Base-by-base conservation (phyloP, 2,888 invertebrate species). In the Phyto melanocephala region DNA sequence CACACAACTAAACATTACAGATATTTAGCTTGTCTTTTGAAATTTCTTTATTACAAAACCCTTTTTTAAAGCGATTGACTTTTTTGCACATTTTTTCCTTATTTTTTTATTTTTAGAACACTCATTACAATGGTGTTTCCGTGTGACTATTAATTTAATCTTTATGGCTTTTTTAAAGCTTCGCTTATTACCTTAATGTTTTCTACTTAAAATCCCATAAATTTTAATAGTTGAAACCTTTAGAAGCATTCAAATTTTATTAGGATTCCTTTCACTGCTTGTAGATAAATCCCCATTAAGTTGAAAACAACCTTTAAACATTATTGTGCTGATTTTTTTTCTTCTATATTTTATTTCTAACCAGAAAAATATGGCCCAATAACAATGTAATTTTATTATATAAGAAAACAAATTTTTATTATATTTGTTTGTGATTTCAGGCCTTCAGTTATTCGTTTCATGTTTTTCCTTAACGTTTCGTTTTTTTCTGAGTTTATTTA, bases 281-380 rank as follows among this genome's bases (percentile, higher is more conserved):
- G 4, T 6, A 28, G 6, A 28, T 28, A 28, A 67, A 67, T 11
- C 67, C 67, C 11, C 15, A 67, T 67, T 33, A 68, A 28, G 24
- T 42, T 24, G 7, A 15, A 7, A 42, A 56, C n/a, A 68, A 28
- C 68, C 28, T 68, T 68, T 67, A 28, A 52, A 50, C 28, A 28
- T 62, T 17, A 15, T 15, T 42, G 35, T 17, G 40, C 10, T 8
- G 22, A 13, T 52, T 24, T n/a, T 24, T 50, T 20, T 50, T 13
- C n/a, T n/a, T n/a, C n/a, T n/a, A n/a, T n/a, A n/a, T n/a, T 20
- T 20, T 45, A 17, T 6, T 20, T 22, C 6, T 24, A 24, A 24
- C 13, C 1, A 24, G 6, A 24, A 52, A 24, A 52, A 28, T 28
- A 6, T 28, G 28, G 28, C 4, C 28, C 28, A 28, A 28, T 28